phyloP scores from a whole-genome alignment of 2,797 vertebrate species.

The Nannoperca obscura region DNA sequence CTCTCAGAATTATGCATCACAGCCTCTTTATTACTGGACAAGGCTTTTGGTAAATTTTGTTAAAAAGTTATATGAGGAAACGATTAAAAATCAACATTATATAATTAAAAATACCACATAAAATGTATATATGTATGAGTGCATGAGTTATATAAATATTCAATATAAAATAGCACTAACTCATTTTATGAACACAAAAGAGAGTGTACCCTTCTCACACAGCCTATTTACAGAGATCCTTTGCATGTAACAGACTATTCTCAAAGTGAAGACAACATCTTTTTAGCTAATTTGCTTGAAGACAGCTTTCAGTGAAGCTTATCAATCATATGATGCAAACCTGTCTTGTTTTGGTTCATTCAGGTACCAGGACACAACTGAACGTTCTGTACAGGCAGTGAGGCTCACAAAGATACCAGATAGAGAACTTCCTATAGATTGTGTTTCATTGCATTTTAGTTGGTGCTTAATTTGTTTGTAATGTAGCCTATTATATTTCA shows the following conservation, averaged over 20 bases:
- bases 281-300: slow-evolving; percentile 11
- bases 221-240: not conserved
- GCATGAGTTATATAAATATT: not conserved
- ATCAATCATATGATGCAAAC: slow-evolving; percentile 3
- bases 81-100: not conserved
- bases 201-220: not conserved
- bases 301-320: not conserved
- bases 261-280: slow-evolving; percentile 3
- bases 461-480: not conserved
- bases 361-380: not conserved
- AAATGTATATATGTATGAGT: accelerated
- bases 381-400: not conserved
- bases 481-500: not conserved
- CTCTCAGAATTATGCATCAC: not conserved
- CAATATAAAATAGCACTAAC: not conserved
- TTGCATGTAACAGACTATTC: not conserved
- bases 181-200: not conserved
- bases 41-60: not conserved
- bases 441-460: not conserved
- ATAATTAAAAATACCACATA: not conserved
- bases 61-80: not conserved
- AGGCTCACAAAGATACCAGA: not conserved
- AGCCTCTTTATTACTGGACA: not conserved
- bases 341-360: slow-evolving; percentile 6
- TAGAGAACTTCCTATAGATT: not conserved